Base-by-base conservation (phyloP, 2,888 invertebrate genomes). In the Pteria penguin region DNA sequence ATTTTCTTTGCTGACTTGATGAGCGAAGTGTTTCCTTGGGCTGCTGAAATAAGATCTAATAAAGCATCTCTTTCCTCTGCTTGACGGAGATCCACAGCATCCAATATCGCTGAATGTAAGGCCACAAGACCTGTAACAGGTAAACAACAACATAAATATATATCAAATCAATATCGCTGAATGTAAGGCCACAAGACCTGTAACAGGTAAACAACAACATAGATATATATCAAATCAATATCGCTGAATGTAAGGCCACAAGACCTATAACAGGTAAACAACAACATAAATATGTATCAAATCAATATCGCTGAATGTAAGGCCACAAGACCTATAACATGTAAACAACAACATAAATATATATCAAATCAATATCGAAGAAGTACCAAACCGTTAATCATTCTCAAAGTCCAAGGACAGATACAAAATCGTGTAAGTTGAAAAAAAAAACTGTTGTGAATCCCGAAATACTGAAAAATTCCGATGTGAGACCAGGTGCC, bases 21-120 rank as follows among this genome's bases (percentile, higher is more conserved):
- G n/a, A 65, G 11, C 60, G 71, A 36, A 18, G 65, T 72, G 60
- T 83, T 81, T 22, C 62, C 58, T 26, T 78, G 72, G 4, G 81
- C 81, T 3, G 77, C 70, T 22, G 83, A 79, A 14, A 88, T 73
- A 5, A 88, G 61, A 4, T 80, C 81, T 54, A 84, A 75, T 45
- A 88, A 67, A 22, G 86, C 58, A 55, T 87, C 82, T 61, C 85
- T 72, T 60, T 89, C 89, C 33, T 84, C 83, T 26, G 75, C 76
- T n/a, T 88, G 88, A 36, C 80, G 79, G 55, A 79, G 81, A 65
- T 87, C 88, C 55, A 87, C 71, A 26, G 82, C 76, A 52, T 73
- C 76, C 63, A 89, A 67, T 18, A 88, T 77, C 0, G 78, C 81
- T 33, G 83, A 85, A 27, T 84, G 81, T 18, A 82, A 57, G 58